Percentiles rank a stretch among this genome's conserved stretches.
Conservation (phyloP, 1,140 invertebrate species). For the Drosophila sproati region DNA sequence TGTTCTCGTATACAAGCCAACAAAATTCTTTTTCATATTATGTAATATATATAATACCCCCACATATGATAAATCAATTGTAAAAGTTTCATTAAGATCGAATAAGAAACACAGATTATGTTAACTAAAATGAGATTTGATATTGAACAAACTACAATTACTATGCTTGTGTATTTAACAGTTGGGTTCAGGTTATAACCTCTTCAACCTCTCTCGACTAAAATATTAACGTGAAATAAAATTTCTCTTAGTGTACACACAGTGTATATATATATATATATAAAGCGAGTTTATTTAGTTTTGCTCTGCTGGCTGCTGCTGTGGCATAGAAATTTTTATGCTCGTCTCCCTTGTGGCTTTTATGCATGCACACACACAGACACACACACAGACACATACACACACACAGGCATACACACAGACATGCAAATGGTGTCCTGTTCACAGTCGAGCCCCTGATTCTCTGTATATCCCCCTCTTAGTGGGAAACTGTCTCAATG, state of each 20-base stretch:
- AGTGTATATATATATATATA: neutral
- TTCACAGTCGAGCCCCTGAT: constrained; percentile 22
- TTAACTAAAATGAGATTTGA: too few species aligned
- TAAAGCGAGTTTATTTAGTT: constrained; percentile 3
- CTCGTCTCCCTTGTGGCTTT: constrained; percentile 24
- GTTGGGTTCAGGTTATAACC: too few species aligned
- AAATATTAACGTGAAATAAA: too few species aligned
- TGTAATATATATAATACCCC: too few species aligned
- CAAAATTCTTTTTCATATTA: too few species aligned
- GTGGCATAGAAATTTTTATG: constrained; percentile 29
- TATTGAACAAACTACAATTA: too few species aligned
- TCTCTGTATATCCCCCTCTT: constrained; percentile 28
- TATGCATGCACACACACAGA: constrained; percentile 12
- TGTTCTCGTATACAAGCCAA: too few species aligned
- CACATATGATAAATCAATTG: too few species aligned
- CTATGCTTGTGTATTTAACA: too few species aligned
- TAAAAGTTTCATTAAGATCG: too few species aligned
- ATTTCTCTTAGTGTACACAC: constrained; percentile 11
- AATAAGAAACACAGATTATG: too few species aligned
- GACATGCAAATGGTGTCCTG: constrained; percentile 48
- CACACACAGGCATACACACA: neutral
- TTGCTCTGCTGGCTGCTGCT: constrained; percentile 29
- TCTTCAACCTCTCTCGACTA: too few species aligned
- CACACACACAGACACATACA: neutral
- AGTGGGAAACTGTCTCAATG: constrained; percentile 66